These are phyloP conservation scores for Cathartes aura DNA, from an alignment of 2,113 vertebrate genomes.

Conservation along the genomic window DNA sequence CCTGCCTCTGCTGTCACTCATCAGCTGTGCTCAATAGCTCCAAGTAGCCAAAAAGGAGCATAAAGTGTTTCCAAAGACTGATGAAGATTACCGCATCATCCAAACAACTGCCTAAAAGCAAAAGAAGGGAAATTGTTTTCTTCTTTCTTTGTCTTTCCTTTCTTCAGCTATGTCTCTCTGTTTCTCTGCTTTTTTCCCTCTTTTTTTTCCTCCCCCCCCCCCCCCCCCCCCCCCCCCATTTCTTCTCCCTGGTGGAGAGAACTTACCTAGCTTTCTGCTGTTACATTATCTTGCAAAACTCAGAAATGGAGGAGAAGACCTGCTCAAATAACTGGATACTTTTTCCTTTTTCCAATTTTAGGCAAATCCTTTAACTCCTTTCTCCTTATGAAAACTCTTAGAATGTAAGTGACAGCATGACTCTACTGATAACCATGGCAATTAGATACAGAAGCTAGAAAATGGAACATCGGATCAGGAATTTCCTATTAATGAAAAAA, in stretches of 20 bases:
- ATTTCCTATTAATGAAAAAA: background rate
- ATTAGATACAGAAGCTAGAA: background rate
- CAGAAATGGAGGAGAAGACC: background rate
- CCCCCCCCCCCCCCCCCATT: background rate
- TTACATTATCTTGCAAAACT: background rate
- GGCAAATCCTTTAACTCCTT: background rate
- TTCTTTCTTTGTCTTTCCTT: background rate
- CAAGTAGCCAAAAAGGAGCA: background rate
- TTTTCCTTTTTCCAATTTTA: background rate
- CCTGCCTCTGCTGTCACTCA: background rate
- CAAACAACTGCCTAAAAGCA: background rate
- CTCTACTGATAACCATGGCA: background rate
- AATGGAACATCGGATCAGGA: background rate
- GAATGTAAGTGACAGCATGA: background rate
- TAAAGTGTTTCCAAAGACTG: background rate
- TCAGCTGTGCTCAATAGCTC: background rate
- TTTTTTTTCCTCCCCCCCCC: background rate
- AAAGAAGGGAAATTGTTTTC: background rate
- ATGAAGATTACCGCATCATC: background rate
- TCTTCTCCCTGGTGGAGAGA: background rate
- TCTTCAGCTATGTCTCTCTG: background rate
- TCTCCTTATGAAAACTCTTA: background rate
- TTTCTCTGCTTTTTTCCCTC: background rate
- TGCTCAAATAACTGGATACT: background rate
- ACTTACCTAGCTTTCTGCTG: background rate